phyloP scores from a whole-genome alignment of 2,888 invertebrate species.

The Trichogramma evanescens region DNA sequence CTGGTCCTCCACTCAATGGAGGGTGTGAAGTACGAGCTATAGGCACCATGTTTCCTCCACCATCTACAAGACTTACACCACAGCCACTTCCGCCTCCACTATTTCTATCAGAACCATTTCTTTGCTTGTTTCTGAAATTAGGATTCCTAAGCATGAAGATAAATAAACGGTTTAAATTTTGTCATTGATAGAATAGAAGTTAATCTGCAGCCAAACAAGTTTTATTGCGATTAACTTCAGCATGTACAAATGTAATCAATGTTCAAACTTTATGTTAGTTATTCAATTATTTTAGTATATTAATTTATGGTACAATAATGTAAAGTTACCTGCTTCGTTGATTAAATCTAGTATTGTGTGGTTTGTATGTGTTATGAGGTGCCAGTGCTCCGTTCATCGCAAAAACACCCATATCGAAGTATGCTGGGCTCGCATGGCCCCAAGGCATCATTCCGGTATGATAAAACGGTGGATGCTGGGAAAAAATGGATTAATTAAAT shows the following conservation, averaged over 20 bases:
- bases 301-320: background rate
- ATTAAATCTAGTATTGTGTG: conserved; percentile 50
- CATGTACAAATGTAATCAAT: too few relatives aligned
- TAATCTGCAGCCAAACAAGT: background rate
- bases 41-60: conserved; percentile 31
- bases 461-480: conserved; percentile 60
- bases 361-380: conserved; percentile 60
- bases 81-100: conserved; percentile 23
- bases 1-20: conserved; percentile 26
- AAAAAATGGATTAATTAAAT: conserved; percentile 21
- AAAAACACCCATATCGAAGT: conserved; percentile 65
- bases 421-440: conserved; percentile 50
- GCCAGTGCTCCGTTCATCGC: conserved; percentile 63
- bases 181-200: background rate
- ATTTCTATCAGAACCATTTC: conserved; percentile 41
- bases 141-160: conserved; percentile 15
- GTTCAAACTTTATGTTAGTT: too few relatives aligned
- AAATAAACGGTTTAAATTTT: background rate
- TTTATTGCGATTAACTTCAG: too few relatives aligned
- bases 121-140: conserved; percentile 40
- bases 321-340: conserved; percentile 42
- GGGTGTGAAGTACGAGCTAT: conserved; percentile 39
- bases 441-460: conserved; percentile 56
- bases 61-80: conserved; percentile 26
- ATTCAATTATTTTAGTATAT: too few relatives aligned